Percentiles rank a stretch among this genome's conserved stretches.
These are phyloP conservation scores for Gobio gobio DNA, from an alignment of 2,113 vertebrate genomes.

Conservation along the genomic window DNA sequence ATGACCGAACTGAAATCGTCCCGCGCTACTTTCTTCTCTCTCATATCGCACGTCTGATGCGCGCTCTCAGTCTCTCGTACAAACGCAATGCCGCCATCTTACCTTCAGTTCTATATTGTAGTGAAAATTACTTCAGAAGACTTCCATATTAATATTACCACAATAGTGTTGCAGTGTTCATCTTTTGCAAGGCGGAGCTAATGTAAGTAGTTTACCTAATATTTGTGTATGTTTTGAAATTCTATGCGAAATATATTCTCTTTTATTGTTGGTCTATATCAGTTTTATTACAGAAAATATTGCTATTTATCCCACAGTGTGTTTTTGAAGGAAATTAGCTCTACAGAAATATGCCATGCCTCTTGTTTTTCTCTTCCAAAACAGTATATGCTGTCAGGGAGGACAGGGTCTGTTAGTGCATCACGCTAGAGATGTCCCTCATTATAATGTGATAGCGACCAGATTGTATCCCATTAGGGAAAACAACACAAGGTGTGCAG, in stretches of 20 bases:
- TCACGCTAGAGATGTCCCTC: slow-evolving; percentile 71
- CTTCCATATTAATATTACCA: not conserved
- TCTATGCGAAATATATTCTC: not conserved
- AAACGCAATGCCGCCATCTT: not conserved
- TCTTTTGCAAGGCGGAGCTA: not conserved
- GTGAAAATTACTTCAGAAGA: not conserved
- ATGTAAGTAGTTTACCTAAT: not conserved
- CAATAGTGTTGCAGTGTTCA: not conserved
- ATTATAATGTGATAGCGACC: slow-evolving; percentile 73
- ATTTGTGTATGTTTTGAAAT: not conserved
- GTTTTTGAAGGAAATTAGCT: slow-evolving; percentile 24
- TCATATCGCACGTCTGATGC: not conserved
- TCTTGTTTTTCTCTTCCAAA: slow-evolving; percentile 66
- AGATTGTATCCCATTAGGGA: slow-evolving; percentile 73
- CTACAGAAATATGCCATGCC: slow-evolving; percentile 65
- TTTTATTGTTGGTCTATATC: not conserved
- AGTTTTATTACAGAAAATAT: not conserved
- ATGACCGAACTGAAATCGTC: not conserved
- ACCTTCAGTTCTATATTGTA: not conserved
- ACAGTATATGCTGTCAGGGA: slow-evolving; percentile 64
- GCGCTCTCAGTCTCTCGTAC: not conserved
- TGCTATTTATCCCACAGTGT: not conserved
- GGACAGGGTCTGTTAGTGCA: slow-evolving; percentile 70
- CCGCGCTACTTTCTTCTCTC: not conserved
- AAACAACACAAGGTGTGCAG: slow-evolving; percentile 64